Conservation (phyloP, 1,140 invertebrate genomes). For the Pseudomyrmex dendroicus region DNA sequence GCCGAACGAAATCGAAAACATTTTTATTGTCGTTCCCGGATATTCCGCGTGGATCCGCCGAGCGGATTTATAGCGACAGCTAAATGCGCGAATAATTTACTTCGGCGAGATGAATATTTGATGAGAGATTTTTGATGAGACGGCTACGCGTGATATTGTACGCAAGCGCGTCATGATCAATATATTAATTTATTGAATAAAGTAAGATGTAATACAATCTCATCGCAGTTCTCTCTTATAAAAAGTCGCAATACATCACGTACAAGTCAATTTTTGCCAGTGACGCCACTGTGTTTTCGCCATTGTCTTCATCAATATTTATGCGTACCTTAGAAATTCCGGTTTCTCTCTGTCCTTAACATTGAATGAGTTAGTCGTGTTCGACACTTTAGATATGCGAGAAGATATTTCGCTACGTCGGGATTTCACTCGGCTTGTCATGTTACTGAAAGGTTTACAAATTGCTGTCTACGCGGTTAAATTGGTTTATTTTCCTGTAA, state of each 20-base stretch:
- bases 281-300: slow-evolving; percentile 43
- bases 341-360: slow-evolving; percentile 71
- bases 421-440: slow-evolving; percentile 68
- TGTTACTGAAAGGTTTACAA: slow-evolving; percentile 36
- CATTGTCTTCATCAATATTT: slow-evolving; percentile 45
- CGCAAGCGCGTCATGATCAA: too few relatives aligned
- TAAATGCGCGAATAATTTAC: too few relatives aligned
- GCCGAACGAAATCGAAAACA: slow-evolving; percentile 66
- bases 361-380: slow-evolving; percentile 65
- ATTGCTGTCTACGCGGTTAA: neutral
- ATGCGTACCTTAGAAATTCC: slow-evolving; percentile 62
- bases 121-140: too few relatives aligned
- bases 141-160: too few relatives aligned
- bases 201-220: too few relatives aligned
- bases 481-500: too few relatives aligned
- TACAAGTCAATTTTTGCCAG: slow-evolving; percentile 6
- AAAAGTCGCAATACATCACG: too few relatives aligned
- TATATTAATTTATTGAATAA: too few relatives aligned
- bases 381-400: slow-evolving; percentile 64
- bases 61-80: slow-evolving; percentile 25
- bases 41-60: neutral
- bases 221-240: too few relatives aligned
- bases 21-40: slow-evolving; percentile 41
- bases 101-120: too few relatives aligned
- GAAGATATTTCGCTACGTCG: slow-evolving; percentile 70